Percentiles rank a stretch among this genome's conserved stretches.
Conservation (phyloP, 1,140 invertebrate species). For the Phymorhynchus buccinoides region DNA sequence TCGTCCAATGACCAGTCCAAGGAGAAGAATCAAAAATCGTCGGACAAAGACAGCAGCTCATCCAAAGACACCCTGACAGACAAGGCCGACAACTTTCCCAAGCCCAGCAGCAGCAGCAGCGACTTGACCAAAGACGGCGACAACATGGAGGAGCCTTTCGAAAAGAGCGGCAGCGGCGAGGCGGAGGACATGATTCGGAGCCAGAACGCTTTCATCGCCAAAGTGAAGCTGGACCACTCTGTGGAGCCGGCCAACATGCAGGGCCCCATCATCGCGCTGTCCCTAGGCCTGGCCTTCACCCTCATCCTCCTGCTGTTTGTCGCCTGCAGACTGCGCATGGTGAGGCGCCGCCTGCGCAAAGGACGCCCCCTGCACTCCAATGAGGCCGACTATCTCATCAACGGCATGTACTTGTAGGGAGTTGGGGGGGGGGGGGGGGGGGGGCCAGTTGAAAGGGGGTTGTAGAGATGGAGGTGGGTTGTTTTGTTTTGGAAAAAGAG, state of each 20-base stretch:
- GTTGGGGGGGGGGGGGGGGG: neutral
- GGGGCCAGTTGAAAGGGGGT: neutral
- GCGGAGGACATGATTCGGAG: neutral
- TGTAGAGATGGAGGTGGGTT: neutral
- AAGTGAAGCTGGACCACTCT: conserved; percentile 55
- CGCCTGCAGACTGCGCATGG: conserved; percentile 84
- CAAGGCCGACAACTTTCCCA: neutral
- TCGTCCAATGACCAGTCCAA: no score
- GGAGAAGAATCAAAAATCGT: neutral
- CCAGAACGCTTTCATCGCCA: conserved; percentile 41
- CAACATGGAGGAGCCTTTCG: neutral
- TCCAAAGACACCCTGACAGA: neutral
- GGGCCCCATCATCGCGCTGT: conserved; percentile 88
- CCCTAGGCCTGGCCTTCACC: conserved; percentile 82
- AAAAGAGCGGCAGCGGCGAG: neutral
- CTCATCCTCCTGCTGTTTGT: conserved; percentile 84
- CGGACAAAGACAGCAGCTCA: neutral
- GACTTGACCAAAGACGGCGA: neutral
- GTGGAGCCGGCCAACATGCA: conserved; percentile 57
- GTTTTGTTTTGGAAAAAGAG: neutral
- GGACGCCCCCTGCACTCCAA: conserved; percentile 90
- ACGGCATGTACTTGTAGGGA: conserved; percentile 93
- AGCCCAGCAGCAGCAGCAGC: neutral
- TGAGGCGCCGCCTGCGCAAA: conserved; percentile 82
- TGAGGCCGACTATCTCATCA: conserved; percentile 96